Conservation (phyloP, 2,888 invertebrate species). For the Hedya salicella region DNA sequence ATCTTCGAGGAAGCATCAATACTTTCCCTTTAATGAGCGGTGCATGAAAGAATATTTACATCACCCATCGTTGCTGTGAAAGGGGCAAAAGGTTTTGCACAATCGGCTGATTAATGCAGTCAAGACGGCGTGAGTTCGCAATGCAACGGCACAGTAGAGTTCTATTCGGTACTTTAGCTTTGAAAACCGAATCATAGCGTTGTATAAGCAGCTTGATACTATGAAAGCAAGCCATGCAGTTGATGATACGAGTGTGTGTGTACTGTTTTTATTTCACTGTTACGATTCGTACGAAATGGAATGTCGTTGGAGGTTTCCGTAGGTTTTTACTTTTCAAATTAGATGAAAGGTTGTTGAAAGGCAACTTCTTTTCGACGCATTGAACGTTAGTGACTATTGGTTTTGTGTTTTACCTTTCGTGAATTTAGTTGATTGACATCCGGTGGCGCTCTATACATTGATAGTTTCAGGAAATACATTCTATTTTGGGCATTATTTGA, state of each 20-base stretch:
- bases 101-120: constrained; percentile 42
- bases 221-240: background rate
- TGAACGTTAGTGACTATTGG: background rate
- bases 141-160: constrained; percentile 27
- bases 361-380: background rate
- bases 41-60: constrained; percentile 38
- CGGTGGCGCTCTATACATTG: background rate
- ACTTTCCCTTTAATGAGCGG: constrained; percentile 30
- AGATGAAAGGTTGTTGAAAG: constrained; percentile 6
- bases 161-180: constrained; percentile 10
- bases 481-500: background rate
- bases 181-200: background rate
- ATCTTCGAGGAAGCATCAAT: constrained; percentile 20
- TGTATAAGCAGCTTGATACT: background rate
- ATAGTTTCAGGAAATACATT: background rate
- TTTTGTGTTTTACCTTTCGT: background rate
- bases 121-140: constrained; percentile 34
- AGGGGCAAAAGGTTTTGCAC: constrained; percentile 40
- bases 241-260: too few relatives aligned
- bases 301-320: constrained; percentile 6
- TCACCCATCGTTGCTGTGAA: constrained; percentile 39
- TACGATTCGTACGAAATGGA: background rate
- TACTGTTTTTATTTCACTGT: background rate
- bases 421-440: background rate
- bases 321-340: constrained; percentile 20